phyloP scores from a whole-genome alignment of 2,797 vertebrate species.

The Syngnathus rostellatus region DNA sequence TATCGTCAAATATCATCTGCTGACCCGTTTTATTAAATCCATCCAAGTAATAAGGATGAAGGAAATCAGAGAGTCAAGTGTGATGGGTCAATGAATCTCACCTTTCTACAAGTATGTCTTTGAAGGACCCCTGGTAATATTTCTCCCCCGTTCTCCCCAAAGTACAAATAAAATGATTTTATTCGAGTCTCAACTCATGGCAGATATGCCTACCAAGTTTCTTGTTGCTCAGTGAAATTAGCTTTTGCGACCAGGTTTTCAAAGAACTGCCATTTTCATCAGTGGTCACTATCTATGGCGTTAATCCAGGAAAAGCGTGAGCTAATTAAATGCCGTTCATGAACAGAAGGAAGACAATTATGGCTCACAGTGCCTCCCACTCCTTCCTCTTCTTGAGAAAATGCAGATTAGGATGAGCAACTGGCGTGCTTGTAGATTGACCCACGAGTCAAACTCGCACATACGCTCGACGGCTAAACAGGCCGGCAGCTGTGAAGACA shows the following conservation, averaged over 20 bases:
- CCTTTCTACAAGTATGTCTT: neutral
- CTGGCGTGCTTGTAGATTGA: neutral
- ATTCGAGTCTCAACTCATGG: too few species aligned
- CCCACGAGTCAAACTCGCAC: neutral
- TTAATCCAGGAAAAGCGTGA: neutral
- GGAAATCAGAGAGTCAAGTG: neutral
- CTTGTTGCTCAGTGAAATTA: too few species aligned
- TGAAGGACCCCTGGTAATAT: neutral
- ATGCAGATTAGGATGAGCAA: constrained; percentile 6
- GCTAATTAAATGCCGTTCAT: neutral
- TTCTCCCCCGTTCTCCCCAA: too few species aligned
- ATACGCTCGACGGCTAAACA: neutral
- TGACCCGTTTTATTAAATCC: neutral
- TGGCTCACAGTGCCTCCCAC: too few species aligned
- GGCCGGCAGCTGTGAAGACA: neutral
- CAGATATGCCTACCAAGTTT: too few species aligned
- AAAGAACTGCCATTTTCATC: neutral
- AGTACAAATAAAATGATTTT: too few species aligned
- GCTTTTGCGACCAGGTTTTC: too few species aligned
- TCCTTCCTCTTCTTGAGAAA: neutral
- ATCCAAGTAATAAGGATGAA: neutral
- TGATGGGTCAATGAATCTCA: neutral
- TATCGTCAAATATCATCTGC: neutral
- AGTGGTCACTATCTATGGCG: neutral
- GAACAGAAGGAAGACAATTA: neutral